A percentile compares a stretch with the other conserved stretches of the same genome.
These are phyloP conservation scores for Thysanoteuthis rhombus DNA, from an alignment of 2,888 invertebrate species.

Conservation along the genomic window DNA sequence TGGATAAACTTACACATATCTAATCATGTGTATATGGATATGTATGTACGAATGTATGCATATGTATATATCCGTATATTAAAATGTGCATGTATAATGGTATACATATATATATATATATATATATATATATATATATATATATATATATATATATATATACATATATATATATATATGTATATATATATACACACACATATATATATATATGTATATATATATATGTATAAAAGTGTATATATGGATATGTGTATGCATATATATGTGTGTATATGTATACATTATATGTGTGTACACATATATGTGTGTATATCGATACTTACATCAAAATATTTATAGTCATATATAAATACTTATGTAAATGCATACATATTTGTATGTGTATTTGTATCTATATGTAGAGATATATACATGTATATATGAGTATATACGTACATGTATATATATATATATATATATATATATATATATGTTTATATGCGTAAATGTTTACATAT, in stretches of 20 bases:
- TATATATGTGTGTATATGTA: too few species aligned
- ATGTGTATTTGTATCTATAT: conserved; percentile 24
- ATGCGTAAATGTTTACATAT: conserved; percentile 30
- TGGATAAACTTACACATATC: too few species aligned
- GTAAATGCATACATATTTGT: not conserved
- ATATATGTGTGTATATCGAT: too few species aligned
- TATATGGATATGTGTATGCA: too few species aligned
- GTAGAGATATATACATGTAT: conserved; percentile 14
- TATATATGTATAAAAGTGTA: conserved; percentile 19
- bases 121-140: conserved; percentile 31
- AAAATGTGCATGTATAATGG: too few species aligned
- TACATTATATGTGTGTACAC: too few species aligned
- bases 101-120: conserved; percentile 1
- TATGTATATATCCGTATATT: too few species aligned
- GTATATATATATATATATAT: conserved; percentile 30
- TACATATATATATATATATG: conserved; percentile 25
- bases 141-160: conserved; percentile 28
- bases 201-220: conserved; percentile 33
- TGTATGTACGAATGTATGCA: too few species aligned
- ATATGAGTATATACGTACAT: conserved; percentile 20
- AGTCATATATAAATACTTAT: too few species aligned
- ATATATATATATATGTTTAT: conserved; percentile 32
- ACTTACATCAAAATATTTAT: too few species aligned
- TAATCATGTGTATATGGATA: too few species aligned
- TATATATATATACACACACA: conserved; percentile 31